Percentiles rank a stretch among this genome's conserved stretches.
Conservation (phyloP, 2,113 vertebrate genomes). For the Mobula birostris region DNA sequence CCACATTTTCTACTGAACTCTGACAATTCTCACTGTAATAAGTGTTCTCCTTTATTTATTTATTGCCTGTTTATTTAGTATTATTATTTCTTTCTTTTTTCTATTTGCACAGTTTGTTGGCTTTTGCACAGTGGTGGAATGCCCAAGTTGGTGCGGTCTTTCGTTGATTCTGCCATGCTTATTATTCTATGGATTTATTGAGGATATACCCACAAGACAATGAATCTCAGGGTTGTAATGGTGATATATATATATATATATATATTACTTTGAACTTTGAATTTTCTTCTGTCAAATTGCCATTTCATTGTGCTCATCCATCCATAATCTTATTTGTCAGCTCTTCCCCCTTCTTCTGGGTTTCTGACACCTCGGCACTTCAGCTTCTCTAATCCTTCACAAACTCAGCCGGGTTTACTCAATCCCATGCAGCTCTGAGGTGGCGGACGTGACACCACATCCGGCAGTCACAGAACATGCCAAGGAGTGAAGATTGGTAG, state of each 20-base stretch:
- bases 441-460: neutral
- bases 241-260: no score
- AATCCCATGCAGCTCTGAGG: neutral
- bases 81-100: no score
- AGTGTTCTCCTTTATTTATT: neutral
- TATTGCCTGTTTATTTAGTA: no score
- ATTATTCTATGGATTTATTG: no score
- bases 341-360: neutral
- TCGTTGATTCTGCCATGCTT: no score
- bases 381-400: neutral
- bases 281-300: neutral
- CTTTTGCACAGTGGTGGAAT: no score
- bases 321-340: neutral
- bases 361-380: neutral
- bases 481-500: neutral
- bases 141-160: no score
- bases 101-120: no score
- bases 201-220: no score
- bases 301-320: neutral
- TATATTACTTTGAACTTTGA: no score
- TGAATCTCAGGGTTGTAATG: no score
- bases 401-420: neutral
- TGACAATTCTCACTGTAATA: neutral
- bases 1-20: neutral
- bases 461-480: neutral